These are phyloP conservation scores for Vollenhovia emeryi DNA, from an alignment of 1,140 invertebrate genomes.

Conservation along the genomic window DNA sequence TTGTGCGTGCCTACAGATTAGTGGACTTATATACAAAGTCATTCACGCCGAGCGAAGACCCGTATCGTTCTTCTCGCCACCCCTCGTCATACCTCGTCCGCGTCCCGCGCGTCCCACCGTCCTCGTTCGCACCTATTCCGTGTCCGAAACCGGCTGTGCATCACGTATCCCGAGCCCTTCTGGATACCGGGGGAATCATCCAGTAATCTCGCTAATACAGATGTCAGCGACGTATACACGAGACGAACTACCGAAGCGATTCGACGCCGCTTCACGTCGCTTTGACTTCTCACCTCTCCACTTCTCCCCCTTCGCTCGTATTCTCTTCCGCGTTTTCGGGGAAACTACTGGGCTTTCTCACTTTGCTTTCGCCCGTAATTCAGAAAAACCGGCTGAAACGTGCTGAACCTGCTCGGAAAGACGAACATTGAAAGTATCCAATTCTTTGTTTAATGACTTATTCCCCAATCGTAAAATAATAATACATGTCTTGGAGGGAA, in stretches of 20 bases:
- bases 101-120: constrained; percentile 13
- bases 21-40: constrained; percentile 80
- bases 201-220: constrained; percentile 79
- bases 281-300: constrained; percentile 27
- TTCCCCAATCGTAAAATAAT: not conserved
- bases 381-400: not conserved
- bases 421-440: not conserved
- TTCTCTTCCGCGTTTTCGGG: constrained; percentile 28
- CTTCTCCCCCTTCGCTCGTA: not conserved
- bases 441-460: not conserved
- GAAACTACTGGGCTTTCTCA: not conserved
- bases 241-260: constrained; percentile 26
- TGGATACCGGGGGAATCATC: constrained; percentile 60
- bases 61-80: constrained; percentile 39
- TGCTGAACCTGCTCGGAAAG: not conserved
- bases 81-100: constrained; percentile 13
- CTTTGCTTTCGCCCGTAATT: not conserved
- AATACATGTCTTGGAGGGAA: not conserved
- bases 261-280: constrained; percentile 48
- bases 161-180: constrained; percentile 66
- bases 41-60: constrained; percentile 63
- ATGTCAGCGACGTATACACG: constrained; percentile 70
- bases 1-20: constrained; percentile 81
- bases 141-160: constrained; percentile 64
- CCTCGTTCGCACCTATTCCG: constrained; percentile 71